Percentiles rank a stretch among this genome's conserved stretches.
Evolutionary conservation across 2,888 invertebrate genomes (phyloP).

Genomic region (Oscheius sp.): DNA sequence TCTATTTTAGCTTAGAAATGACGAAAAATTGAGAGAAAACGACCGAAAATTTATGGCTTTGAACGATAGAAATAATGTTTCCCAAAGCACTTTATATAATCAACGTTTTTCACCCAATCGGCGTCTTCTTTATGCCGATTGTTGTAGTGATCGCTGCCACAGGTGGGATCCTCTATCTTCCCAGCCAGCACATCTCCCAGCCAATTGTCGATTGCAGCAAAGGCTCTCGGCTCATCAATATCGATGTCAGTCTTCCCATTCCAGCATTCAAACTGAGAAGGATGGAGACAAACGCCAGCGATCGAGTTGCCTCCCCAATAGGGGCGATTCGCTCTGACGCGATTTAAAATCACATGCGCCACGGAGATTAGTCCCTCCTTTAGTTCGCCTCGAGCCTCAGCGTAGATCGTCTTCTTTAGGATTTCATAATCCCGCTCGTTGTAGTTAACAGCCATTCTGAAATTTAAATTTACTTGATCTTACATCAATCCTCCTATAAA

Average conservation of each 20-base stretch:
- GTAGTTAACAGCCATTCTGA: too few relatives aligned
- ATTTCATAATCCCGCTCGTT: not conserved
- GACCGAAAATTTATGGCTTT: too few relatives aligned
- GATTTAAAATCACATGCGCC: slow-evolving; percentile 13
- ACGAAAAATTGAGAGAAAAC: too few relatives aligned
- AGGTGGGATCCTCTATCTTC: not conserved
- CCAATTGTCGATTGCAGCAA: not conserved
- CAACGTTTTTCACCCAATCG: not conserved
- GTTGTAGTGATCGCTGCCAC: slow-evolving; percentile 9
- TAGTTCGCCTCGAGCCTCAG: slow-evolving; percentile 7
- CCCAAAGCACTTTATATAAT: not conserved
- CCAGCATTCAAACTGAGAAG: slow-evolving; percentile 17
- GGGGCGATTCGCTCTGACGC: not conserved
- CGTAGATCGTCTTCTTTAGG: slow-evolving; percentile 9
- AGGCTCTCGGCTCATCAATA: not conserved
- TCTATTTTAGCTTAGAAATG: too few relatives aligned
- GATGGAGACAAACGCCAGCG: slow-evolving; percentile 9
- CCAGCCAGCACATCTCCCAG: not conserved
- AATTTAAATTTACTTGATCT: too few relatives aligned
- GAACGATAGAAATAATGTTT: slow-evolving; percentile 16
- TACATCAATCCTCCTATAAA: too few relatives aligned
- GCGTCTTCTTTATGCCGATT: not conserved
- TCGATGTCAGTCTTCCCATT: not conserved
- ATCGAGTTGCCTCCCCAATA: slow-evolving; percentile 17
- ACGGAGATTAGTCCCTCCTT: not conserved